Evolutionary conservation across 2,888 invertebrate species (phyloP).

Genomic region (Neuroscelio doddi): DNA sequence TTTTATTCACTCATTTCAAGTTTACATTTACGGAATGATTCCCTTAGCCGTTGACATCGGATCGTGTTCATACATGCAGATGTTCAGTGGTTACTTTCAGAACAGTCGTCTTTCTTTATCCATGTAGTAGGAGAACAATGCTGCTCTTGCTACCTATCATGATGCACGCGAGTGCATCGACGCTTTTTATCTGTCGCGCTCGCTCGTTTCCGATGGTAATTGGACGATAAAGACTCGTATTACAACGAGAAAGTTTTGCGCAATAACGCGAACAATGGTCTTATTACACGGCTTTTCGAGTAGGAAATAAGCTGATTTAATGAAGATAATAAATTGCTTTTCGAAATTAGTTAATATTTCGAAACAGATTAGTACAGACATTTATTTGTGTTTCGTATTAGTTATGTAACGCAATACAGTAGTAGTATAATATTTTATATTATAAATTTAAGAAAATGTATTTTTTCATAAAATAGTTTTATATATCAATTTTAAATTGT

Average conservation of each 20-base stretch:
- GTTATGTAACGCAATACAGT: too few relatives aligned
- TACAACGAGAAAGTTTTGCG: constrained; percentile 47
- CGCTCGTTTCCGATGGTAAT: constrained; percentile 56
- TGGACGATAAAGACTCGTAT: constrained; percentile 53
- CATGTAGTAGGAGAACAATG: constrained; percentile 47
- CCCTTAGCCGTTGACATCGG: constrained; percentile 59
- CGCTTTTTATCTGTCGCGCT: constrained; percentile 49
- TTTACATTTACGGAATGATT: constrained; percentile 64
- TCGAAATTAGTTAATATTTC: too few relatives aligned
- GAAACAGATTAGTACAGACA: too few relatives aligned
- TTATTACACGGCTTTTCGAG: constrained; percentile 47
- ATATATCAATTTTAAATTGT: too few relatives aligned
- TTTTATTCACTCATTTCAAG: constrained; percentile 40
- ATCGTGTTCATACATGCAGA: constrained; percentile 46
- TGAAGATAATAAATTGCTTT: constrained; percentile 37
- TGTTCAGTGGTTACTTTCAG: constrained; percentile 42
- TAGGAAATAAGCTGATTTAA: constrained; percentile 43
- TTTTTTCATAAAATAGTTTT: too few relatives aligned
- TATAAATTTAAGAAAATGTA: too few relatives aligned
- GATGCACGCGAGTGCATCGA: constrained; percentile 34
- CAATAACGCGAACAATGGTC: constrained; percentile 49
- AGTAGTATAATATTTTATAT: too few relatives aligned
- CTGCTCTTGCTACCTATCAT: constrained; percentile 44
- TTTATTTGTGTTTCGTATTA: too few relatives aligned
- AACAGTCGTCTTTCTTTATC: constrained; percentile 36